A percentile compares a stretch with the other conserved stretches of the same genome.
Evolutionary conservation across 2,888 invertebrate genomes (phyloP).

Genomic region (Diachrysia chrysitis): DNA sequence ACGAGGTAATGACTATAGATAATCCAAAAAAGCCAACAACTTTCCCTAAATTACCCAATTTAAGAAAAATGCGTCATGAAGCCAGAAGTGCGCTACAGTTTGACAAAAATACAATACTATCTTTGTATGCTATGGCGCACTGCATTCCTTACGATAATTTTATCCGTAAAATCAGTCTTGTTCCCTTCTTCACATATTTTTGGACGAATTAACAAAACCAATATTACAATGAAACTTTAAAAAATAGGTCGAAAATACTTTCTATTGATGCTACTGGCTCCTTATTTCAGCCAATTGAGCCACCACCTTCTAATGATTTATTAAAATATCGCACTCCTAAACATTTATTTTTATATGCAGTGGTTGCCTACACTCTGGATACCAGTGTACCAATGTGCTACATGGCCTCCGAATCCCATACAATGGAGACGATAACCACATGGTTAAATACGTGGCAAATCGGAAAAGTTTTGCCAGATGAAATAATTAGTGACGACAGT

Average conservation of each 20-base stretch:
- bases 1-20: slow-evolving; percentile 24
- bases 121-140: slow-evolving; percentile 35
- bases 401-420: slow-evolving; percentile 39
- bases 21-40: slow-evolving; percentile 24
- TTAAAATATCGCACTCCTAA: slow-evolving; percentile 25
- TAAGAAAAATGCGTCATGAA: slow-evolving; percentile 33
- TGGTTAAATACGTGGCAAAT: slow-evolving; percentile 31
- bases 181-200: slow-evolving; percentile 40
- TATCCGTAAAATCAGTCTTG: slow-evolving; percentile 35
- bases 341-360: slow-evolving; percentile 38
- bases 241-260: slow-evolving; percentile 20
- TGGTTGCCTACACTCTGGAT: slow-evolving; percentile 30
- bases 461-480: slow-evolving; percentile 18
- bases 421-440: slow-evolving; percentile 35
- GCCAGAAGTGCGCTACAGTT: slow-evolving; percentile 34
- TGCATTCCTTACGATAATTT: slow-evolving; percentile 30
- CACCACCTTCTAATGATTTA: slow-evolving; percentile 25
- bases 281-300: slow-evolving; percentile 32
- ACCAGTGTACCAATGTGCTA: slow-evolving; percentile 33
- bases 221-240: slow-evolving; percentile 26
- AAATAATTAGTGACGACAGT: slow-evolving; percentile 26
- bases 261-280: slow-evolving; percentile 41
- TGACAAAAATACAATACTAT: slow-evolving; percentile 35
- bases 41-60: slow-evolving; percentile 27
- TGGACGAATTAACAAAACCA: slow-evolving; percentile 35